phyloP scores from a whole-genome alignment of 2,888 invertebrate species.

The Coecobrya sp. region DNA sequence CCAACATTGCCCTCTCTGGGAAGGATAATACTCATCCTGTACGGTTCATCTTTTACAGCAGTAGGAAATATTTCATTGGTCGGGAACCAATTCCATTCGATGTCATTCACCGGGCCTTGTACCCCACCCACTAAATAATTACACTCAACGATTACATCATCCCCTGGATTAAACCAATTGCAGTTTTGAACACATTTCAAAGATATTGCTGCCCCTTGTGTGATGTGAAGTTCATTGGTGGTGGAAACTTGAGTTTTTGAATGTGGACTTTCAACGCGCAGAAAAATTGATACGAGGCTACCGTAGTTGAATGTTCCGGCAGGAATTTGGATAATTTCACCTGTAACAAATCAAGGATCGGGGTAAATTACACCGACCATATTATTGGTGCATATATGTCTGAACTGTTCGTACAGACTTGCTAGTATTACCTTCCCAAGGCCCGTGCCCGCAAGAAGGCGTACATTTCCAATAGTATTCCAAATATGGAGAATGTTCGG shows the following conservation, averaged over 20 bases:
- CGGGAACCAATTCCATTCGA: slow-evolving; percentile 40
- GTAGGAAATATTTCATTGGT: slow-evolving; percentile 19
- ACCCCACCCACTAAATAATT: background rate
- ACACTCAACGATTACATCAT: slow-evolving; percentile 43
- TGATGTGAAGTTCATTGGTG: background rate
- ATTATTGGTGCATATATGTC: too few species aligned
- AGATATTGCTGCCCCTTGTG: background rate
- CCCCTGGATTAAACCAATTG: slow-evolving; percentile 48
- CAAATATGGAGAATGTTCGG: slow-evolving; percentile 47
- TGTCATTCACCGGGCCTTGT: background rate
- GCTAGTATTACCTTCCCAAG: slow-evolving; percentile 53
- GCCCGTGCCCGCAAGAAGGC: background rate
- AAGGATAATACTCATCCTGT: slow-evolving; percentile 27
- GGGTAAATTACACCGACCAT: too few species aligned
- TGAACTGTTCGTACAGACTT: background rate
- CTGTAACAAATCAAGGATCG: too few species aligned
- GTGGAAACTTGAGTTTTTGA: background rate
- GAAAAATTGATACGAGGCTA: background rate
- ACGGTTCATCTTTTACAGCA: slow-evolving; percentile 26
- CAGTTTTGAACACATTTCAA: slow-evolving; percentile 49
- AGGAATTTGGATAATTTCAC: slow-evolving; percentile 2
- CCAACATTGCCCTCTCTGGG: background rate
- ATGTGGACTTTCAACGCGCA: slow-evolving; percentile 26
- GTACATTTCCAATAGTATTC: slow-evolving; percentile 60
- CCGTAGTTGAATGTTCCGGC: background rate